Base-by-base conservation (phyloP, 2,888 invertebrate genomes). In the Pomacea canaliculata region DNA sequence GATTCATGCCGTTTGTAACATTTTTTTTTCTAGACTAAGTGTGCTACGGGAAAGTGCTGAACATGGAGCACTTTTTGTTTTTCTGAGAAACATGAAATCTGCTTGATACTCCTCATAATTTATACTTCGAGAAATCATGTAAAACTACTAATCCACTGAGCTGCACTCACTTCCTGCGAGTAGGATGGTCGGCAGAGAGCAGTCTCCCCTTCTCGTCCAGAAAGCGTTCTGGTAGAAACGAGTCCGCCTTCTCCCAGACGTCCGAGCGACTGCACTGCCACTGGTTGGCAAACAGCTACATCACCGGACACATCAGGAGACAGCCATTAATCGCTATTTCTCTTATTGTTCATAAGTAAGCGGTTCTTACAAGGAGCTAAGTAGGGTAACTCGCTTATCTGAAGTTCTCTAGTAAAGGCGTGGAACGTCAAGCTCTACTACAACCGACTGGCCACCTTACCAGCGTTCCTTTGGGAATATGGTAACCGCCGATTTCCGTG, bases 141-240 rank as follows among this genome's bases (percentile, higher is more conserved):
- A 37, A 37, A 37, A 37, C 37, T 37, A 5, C 37, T 37, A 37
- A 37, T 3, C 37, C 37, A 37, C 37, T 37, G 51, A 13, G 1
- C 51, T 56, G 2, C 8, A 7, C 73, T 67, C 7, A 73, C 73
- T 78, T 78, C 51, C 65, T 67, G 7, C 78, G 60, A 7, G 12
- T 27, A 18, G 78, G 78, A 66, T 78, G 78, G 49, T 78, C 76
- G 48, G 71, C 73, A 13, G 68, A 46, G 63, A 78, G 56, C 0
- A 78, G 70, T 9, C 67, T 37, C 18, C 78, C 78, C 23, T 73
- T 48, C 12, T 71, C 19, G 56, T 73, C 69, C 27, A 79, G 68
- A 49, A 79, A 79, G 19, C 79, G 49, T 37, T 79, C 77, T 0
- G 79, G 79, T n/a, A 19, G 27, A 71, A 79, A 79, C 51, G 48